Percentiles rank a stretch among this genome's conserved stretches.
phyloP scores from a whole-genome alignment of 2,113 vertebrate genomes.

The Lethenteron camtschaticum region DNA sequence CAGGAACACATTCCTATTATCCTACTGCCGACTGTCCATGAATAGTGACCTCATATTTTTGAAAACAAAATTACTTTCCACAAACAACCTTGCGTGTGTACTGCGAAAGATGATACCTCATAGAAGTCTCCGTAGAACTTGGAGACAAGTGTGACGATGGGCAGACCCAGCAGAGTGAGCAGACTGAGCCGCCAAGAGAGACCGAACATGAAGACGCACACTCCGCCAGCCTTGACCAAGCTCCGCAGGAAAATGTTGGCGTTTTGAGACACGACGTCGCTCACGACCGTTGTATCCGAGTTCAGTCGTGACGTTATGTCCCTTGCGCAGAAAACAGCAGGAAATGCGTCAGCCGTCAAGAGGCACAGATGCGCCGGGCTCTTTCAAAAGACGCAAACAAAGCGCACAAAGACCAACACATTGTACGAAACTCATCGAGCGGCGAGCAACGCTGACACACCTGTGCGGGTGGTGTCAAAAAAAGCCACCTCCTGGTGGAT shows the following conservation, averaged over 20 bases:
- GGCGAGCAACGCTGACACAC: constrained; percentile 13
- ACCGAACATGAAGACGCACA: constrained; percentile 33
- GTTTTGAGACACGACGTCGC: constrained; percentile 30
- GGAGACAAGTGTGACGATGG: constrained; percentile 20
- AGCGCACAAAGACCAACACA: no score
- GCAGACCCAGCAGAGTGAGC: constrained; percentile 30
- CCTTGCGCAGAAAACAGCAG: constrained; percentile 19
- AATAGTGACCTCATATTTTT: neutral
- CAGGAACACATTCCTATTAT: neutral
- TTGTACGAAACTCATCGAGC: no score
- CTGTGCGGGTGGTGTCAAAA: constrained; percentile 22
- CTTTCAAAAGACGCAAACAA: neutral
- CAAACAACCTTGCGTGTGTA: neutral
- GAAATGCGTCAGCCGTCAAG: neutral
- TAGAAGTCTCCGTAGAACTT: constrained; percentile 28
- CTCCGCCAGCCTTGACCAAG: constrained; percentile 29
- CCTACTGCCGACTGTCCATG: neutral
- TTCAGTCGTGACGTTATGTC: constrained; percentile 37
- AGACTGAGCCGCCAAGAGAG: constrained; percentile 43
- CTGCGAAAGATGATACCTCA: constrained; percentile 19
- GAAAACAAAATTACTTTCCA: neutral
- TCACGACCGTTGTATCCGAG: constrained; percentile 32
- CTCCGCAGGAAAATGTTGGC: constrained; percentile 40
- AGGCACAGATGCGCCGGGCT: neutral
- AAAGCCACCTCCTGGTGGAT: constrained; percentile 32